These are phyloP conservation scores for Campoplex nolae DNA, from an alignment of 2,888 invertebrate species.

Conservation along the genomic window DNA sequence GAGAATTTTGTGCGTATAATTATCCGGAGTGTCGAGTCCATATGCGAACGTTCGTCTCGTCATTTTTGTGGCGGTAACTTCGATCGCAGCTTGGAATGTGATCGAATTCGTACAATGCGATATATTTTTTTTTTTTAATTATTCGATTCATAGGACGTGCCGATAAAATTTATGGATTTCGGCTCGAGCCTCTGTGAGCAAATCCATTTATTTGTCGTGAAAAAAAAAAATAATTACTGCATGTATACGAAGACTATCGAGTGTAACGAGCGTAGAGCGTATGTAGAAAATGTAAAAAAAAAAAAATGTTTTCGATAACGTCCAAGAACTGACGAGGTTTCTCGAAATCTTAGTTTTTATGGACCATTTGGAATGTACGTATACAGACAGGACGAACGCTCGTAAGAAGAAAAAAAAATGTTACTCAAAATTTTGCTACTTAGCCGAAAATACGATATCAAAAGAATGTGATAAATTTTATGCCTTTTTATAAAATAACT, in stretches of 20 bases:
- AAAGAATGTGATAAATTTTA: slow-evolving; percentile 60
- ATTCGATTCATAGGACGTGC: neutral
- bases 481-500: slow-evolving; percentile 17
- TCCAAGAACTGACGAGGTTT: neutral
- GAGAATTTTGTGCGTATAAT: neutral
- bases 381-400: neutral
- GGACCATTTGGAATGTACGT: neutral
- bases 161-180: neutral
- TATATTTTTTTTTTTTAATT: neutral
- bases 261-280: neutral
- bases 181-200: neutral
- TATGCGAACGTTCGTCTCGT: neutral
- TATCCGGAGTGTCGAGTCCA: neutral
- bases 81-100: neutral
- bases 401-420: neutral
- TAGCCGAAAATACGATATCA: slow-evolving; percentile 48
- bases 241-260: neutral
- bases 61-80: neutral
- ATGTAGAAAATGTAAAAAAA: neutral
- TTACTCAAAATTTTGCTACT: slow-evolving; percentile 21
- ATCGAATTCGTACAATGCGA: slow-evolving; percentile 1
- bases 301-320: neutral
- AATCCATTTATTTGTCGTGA: neutral
- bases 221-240: neutral
- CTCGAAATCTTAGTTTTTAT: neutral